Evolutionary conservation across 2,113 vertebrate genomes (phyloP).

Genomic region (Psittacula cyanocephala): DNA sequence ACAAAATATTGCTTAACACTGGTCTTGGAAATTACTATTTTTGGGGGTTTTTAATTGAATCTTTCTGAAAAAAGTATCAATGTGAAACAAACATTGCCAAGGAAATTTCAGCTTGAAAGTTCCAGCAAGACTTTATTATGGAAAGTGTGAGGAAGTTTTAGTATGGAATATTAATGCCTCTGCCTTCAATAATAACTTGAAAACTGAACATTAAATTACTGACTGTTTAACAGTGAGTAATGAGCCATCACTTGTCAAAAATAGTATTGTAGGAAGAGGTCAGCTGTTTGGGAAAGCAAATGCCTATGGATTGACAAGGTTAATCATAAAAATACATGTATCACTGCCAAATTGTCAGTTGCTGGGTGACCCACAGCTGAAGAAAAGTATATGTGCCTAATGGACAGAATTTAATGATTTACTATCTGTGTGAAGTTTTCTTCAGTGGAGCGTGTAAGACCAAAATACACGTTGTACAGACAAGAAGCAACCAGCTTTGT

Average conservation of each 20-base stretch:
- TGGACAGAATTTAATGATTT: neutral
- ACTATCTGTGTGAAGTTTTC: neutral
- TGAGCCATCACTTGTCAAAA: neutral
- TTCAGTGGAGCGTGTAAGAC: neutral
- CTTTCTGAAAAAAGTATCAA: neutral
- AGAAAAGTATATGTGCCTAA: neutral
- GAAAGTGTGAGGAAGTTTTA: neutral
- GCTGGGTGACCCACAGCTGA: neutral
- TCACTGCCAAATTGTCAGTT: neutral
- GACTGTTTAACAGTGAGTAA: neutral
- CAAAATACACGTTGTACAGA: neutral
- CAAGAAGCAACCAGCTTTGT: neutral
- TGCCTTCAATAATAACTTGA: neutral
- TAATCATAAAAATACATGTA: neutral
- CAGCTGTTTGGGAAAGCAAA: neutral
- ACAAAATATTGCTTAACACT: neutral
- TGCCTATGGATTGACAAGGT: neutral
- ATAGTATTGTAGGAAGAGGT: neutral
- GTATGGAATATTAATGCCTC: neutral
- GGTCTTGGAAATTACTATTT: neutral
- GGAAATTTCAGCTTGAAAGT: neutral
- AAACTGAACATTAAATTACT: neutral
- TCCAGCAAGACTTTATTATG: neutral
- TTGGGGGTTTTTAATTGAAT: neutral
- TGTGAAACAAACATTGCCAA: neutral